phyloP scores from a whole-genome alignment of 2,797 vertebrate species.

The Tympanoctomys barrerae region DNA sequence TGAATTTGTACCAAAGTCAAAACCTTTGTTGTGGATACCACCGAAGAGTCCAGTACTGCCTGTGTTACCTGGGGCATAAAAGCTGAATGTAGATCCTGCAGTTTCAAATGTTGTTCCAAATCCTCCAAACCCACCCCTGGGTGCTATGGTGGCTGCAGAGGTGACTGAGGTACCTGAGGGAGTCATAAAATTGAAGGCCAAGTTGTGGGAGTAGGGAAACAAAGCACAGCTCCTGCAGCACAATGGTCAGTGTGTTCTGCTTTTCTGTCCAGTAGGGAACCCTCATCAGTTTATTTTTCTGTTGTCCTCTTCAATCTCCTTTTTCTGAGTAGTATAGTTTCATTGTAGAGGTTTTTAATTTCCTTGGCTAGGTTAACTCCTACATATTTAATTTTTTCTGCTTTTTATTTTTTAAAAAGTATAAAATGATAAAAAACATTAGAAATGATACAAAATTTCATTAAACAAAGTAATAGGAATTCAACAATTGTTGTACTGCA shows the following conservation, averaged over 20 bases:
- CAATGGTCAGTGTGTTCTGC: background rate
- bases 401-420: too few species aligned
- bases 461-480: too few species aligned
- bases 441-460: too few species aligned
- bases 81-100: constrained; percentile 93
- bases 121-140: constrained; percentile 94
- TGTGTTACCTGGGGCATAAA: constrained; percentile 93
- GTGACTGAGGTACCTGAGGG: constrained; percentile 85
- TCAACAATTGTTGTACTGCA: too few species aligned
- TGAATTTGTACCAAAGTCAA: constrained; percentile 93
- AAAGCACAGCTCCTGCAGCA: fast-evolving
- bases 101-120: constrained; percentile 94
- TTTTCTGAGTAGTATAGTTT: background rate
- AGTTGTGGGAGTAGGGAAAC: constrained; percentile 83
- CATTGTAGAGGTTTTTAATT: background rate
- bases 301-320: background rate
- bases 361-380: background rate
- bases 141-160: constrained; percentile 87
- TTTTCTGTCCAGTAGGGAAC: constrained; percentile 56
- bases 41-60: constrained; percentile 92
- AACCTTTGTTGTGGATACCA: constrained; percentile 96
- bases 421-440: too few species aligned
- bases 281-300: background rate
- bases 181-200: constrained; percentile 96
- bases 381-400: background rate